phyloP scores from a whole-genome alignment of 2,113 vertebrate genomes.

The Chunga burmeisteri region DNA sequence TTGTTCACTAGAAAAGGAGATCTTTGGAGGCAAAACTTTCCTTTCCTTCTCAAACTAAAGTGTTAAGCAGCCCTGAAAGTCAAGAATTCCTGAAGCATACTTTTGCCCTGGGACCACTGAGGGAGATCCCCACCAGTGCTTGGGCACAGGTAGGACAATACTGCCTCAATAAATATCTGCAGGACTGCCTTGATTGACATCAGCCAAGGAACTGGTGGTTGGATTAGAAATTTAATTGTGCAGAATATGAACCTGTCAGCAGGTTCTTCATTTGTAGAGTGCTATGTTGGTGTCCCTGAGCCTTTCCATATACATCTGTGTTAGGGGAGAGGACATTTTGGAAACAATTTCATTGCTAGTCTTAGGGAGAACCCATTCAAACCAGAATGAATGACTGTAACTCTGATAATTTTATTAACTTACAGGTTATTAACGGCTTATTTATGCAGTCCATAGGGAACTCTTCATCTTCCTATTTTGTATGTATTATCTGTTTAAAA shows the following conservation, averaged over 20 bases:
- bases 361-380: neutral
- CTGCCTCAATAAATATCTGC: neutral
- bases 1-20: neutral
- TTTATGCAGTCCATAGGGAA: neutral
- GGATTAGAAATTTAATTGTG: neutral
- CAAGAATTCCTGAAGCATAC: neutral
- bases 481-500: neutral
- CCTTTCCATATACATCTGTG: neutral
- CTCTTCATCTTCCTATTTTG: neutral
- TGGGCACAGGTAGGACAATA: neutral
- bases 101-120: neutral
- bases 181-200: neutral
- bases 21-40: neutral
- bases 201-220: neutral
- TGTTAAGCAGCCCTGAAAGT: neutral
- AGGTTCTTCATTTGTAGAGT: neutral
- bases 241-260: neutral
- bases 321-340: fast-evolving
- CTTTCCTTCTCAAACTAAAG: neutral
- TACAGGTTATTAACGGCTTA: neutral
- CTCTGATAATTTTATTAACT: neutral
- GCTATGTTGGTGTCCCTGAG: neutral
- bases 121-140: neutral
- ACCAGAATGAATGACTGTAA: neutral
- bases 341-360: neutral